Evolutionary conservation across 92 coral and sea anemone species (phyloP), one percentile per base, ranked within the genome.

Genomic region (Blastomussa wellsi): DNA sequence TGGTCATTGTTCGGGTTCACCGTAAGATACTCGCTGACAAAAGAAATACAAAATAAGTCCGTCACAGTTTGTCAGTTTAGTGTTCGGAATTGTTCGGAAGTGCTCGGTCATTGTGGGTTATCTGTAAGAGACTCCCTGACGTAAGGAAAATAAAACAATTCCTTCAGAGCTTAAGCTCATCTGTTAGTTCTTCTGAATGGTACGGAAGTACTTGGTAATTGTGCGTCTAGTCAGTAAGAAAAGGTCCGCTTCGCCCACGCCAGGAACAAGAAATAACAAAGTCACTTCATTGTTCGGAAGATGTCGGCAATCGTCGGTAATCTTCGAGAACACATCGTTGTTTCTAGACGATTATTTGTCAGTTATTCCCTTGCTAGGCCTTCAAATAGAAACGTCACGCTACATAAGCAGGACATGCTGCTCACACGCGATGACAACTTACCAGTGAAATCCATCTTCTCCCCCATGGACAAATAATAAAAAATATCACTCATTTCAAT

Each of bases 61-160:
- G 74, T 68, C 74, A 68, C 74, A 68, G 39, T 22, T 33, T 5
- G 16, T 5, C 39, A 31, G 72, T 3, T 20, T 31, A 67, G 39
- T 67, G 48, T n/a, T 72, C 77, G 53, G 53, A 26, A 72, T 12
- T 72, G 17, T 72, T 72, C 77, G 77, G 49, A 29, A 67, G 4
- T 31, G 41, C 38, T 67, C 71, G 69, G 29, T 33, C 41, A 22
- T 20, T 33, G n/a, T 70, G 11, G 22, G 74, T 6, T 5, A 15
- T 68, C n/a, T 68, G 33, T 62, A 24, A 62, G 15, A 28, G n/a
- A 62, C 24, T 62, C 8, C 33, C 68, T 62, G 3, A 62, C 68
- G 68, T 24, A 62, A 26, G 32, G 35, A 62, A 62, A 1, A 29
- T 35, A 2, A 26, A 62, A 62, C 65, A 57, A 22, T 8, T n/a